Percentiles rank a stretch among this genome's conserved stretches.
phyloP scores from a whole-genome alignment of 2,797 vertebrate species.

The Pangasius mekongensis region DNA sequence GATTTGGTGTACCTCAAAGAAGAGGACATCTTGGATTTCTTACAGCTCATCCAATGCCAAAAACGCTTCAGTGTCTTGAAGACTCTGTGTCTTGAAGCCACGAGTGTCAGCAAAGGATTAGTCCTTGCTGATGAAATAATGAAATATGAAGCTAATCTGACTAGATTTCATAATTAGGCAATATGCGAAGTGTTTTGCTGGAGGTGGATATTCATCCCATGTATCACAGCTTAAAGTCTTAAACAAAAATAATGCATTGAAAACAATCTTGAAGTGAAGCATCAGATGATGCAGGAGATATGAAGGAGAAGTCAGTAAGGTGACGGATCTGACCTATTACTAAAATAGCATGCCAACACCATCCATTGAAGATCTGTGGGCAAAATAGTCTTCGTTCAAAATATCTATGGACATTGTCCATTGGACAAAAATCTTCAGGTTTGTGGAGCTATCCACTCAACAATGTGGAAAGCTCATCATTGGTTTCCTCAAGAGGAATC shows the following conservation, averaged over 20 bases:
- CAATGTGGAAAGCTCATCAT: not conserved
- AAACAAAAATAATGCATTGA: too few species aligned
- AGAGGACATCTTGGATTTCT: not conserved
- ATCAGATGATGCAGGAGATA: not conserved
- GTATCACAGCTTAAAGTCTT: too few species aligned
- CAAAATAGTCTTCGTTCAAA: not conserved
- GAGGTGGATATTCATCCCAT: too few species aligned
- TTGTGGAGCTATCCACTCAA: not conserved
- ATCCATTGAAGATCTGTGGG: not conserved
- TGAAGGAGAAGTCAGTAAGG: not conserved
- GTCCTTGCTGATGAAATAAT: too few species aligned
- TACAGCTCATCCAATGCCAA: not conserved
- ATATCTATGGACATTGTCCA: not conserved
- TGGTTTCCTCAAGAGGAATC: not conserved
- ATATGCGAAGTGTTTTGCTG: too few species aligned
- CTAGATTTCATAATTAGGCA: too few species aligned
- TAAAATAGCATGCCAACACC: not conserved
- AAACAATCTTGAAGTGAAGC: not conserved
- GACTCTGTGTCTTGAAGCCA: not conserved
- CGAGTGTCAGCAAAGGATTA: too few species aligned
- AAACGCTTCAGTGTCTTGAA: not conserved
- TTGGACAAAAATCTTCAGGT: not conserved
- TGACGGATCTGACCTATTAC: not conserved
- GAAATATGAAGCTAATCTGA: too few species aligned
- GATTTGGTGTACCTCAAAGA: not conserved